Conservation (phyloP, 2,797 vertebrate species). For the Antennarius maculatus region DNA sequence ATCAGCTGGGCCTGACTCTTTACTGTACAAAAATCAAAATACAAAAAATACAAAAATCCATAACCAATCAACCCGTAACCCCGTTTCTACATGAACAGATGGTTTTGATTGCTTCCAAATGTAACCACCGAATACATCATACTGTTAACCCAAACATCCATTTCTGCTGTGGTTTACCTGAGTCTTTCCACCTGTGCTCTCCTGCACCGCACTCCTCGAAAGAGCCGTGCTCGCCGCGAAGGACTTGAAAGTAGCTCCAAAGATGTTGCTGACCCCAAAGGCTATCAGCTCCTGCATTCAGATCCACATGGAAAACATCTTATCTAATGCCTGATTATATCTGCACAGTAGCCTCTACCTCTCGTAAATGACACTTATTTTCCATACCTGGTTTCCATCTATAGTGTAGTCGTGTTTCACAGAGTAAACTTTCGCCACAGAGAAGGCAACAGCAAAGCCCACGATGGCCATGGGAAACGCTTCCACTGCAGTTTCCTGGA, state of each 20-base stretch:
- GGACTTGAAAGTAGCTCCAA: constrained; percentile 88
- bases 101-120: too few relatives aligned
- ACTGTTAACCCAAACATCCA: too few relatives aligned
- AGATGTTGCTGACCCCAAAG: constrained; percentile 93
- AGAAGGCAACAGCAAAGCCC: constrained; percentile 92
- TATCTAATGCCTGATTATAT: not conserved
- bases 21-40: too few relatives aligned
- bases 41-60: too few relatives aligned
- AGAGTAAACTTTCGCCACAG: constrained; percentile 93
- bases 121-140: too few relatives aligned
- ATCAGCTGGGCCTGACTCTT: too few relatives aligned
- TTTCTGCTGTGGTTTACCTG: constrained; percentile 83
- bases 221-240: constrained; percentile 92
- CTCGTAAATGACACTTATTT: accelerated
- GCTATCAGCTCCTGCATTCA: constrained; percentile 90
- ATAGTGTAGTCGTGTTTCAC: constrained; percentile 92
- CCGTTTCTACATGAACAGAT: too few relatives aligned
- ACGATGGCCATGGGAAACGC: constrained; percentile 90
- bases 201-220: constrained; percentile 94
- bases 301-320: not conserved
- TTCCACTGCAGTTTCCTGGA: constrained; percentile 82
- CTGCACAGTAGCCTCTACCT: not conserved
- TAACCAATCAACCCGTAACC: too few relatives aligned
- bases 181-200: constrained; percentile 97
- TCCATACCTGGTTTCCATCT: constrained; percentile 90